Base-by-base conservation (phyloP, 2,797 vertebrate genomes). In the Cichlasoma orientale region DNA sequence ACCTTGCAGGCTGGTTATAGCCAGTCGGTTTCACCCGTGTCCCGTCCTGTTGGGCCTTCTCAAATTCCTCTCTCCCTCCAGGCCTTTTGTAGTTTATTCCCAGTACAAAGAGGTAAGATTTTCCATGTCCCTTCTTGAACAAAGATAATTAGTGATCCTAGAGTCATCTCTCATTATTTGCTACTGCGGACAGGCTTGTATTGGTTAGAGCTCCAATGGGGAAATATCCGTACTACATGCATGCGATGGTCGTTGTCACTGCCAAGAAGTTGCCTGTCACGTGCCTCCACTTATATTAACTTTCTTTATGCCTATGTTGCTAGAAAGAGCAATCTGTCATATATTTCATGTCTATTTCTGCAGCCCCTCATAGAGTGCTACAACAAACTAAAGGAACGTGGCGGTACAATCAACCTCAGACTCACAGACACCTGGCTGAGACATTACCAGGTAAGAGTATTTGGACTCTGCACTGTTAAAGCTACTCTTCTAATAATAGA, bases 341-440 rank as follows among this genome's bases (percentile, higher is more conserved):
- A 19, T 68, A 29, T 68, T 50, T 16, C 47, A n/a, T 36, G 25
- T 52, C 14, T 0, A 19, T 71, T 38, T 73, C 82, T 88, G 58
- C 88, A 99, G 98, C 96, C 98, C 2, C 94, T 99, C 19, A 90
- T 99, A 63, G 98, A 99, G 79, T 99, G 98, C 91, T 99, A 97
- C 92, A 97, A 97, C 9, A 99, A 98, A 89, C 96, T 99, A 74
- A 96, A 95, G 86, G 98, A 99, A 85, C 95, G 94, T 50, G 97
- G 98, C 0, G 98, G 97, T 1, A 95, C 97, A 2, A 91, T 99
- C 81, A 97, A 95, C 93, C 95, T 99, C 53, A 95, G 95, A 70
- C 93, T 99, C 50, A 96, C 97, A 4, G 97, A 99, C 92, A 98
- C 97, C 27, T 99, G 98, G 98, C 96, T 99, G 41, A 92, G 98